phyloP scores from a whole-genome alignment of 2,113 vertebrate genomes.

The Oryzias woworae region DNA sequence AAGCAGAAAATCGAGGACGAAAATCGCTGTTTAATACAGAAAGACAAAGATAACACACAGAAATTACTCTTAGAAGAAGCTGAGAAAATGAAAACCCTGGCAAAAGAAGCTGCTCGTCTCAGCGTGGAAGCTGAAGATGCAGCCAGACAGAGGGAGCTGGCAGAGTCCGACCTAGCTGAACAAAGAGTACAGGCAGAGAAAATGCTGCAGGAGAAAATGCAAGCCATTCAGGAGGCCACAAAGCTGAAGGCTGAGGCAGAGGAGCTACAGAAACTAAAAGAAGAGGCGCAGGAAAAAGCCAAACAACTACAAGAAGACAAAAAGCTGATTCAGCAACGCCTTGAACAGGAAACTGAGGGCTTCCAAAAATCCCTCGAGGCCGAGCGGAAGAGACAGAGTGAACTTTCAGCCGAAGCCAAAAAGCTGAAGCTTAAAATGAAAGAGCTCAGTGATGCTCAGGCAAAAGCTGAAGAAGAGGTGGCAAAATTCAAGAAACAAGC shows the following conservation, averaged over 20 bases:
- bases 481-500: constrained; percentile 90
- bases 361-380: constrained; percentile 91
- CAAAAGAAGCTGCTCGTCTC: constrained; percentile 88
- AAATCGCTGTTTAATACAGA: constrained; percentile 84
- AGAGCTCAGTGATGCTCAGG: constrained; percentile 87
- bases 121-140: constrained; percentile 89
- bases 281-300: constrained; percentile 89
- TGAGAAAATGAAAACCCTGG: constrained; percentile 91
- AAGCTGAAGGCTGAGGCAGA: constrained; percentile 88
- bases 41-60: constrained; percentile 89
- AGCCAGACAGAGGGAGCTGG: constrained; percentile 83
- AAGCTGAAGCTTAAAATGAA: constrained; percentile 84
- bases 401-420: constrained; percentile 85
- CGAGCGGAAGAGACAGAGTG: constrained; percentile 86
- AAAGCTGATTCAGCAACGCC: constrained; percentile 86
- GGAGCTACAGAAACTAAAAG: constrained; percentile 90
- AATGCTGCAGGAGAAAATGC: constrained; percentile 97
- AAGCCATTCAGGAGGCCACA: constrained; percentile 90
- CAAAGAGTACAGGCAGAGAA: constrained; percentile 90
- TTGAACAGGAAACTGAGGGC: constrained; percentile 86
- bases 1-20: constrained; percentile 90
- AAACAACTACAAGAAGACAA: constrained; percentile 91
- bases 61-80: constrained; percentile 89
- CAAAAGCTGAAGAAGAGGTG: constrained; percentile 87
- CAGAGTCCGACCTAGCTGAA: constrained; percentile 84